Evolutionary conservation across 2,113 vertebrate species (phyloP), one percentile per base, ranked within the genome.

Genomic region (Poeciliopsis turrubarensis): DNA sequence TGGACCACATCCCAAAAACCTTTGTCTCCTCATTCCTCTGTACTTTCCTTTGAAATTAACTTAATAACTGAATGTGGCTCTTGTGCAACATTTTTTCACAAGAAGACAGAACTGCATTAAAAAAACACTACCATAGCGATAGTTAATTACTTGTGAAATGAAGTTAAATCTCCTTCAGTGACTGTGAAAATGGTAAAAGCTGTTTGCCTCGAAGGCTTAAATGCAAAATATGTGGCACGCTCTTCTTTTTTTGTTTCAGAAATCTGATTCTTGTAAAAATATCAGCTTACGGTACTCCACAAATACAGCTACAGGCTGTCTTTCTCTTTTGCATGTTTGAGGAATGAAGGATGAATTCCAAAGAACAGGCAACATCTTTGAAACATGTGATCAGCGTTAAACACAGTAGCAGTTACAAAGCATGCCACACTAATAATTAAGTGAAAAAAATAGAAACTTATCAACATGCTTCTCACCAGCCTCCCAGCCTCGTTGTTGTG

Each of bases 401-500:
- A 63, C 30, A 63, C 30, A 63, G 61, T 63, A 31, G 61, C 15
- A 22, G 61, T 29, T n/a, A n/a, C 22, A n/a, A 25, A 57, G 17
- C 8, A n/a, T 10, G 51, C 51, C 25, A 25, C 8, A 25, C 22
- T 57, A n/a, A 7, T 57, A 10, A n/a, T 57, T 9, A 9, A 57
- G 51, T 4, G 11, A 19, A 64, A 44, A 37, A 54, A 14, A 44
- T 7, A 26, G 2, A 75, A 60, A 70, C 27, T 25, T 60, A 9
- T 26, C 17, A 26, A 60, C 34, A 2, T 2, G 2, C 73, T 22
- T 69, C 86, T 89, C 71, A 90, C 98, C 97, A 98, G 94, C 70
- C 98, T 89, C 31, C 97, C 98, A 0, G 97, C 98, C 85, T 99
- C 98, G 0, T 99, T 98, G 93, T 99, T 99, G 93, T 99, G 98